Conservation (phyloP, 2,113 vertebrate species). For the Ivindomyrus marchei region DNA sequence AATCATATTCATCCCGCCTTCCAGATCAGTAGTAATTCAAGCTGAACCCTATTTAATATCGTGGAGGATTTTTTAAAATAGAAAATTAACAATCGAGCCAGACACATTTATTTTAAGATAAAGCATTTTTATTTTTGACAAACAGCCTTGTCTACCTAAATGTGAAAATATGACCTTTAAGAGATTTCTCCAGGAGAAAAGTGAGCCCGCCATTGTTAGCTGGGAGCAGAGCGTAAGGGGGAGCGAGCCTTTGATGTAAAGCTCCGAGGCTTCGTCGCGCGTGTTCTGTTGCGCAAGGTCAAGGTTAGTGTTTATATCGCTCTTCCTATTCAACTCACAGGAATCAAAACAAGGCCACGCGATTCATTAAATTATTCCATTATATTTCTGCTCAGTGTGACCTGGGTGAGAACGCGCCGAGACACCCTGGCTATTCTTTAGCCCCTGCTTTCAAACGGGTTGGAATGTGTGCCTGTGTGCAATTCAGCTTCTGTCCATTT, state of each 20-base stretch:
- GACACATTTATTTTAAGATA: conserved; percentile 22
- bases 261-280: conserved; percentile 22
- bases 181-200: conserved; percentile 28
- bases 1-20: conserved; percentile 5
- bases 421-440: conserved; percentile 35
- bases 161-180: conserved; percentile 25
- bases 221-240: conserved; percentile 41
- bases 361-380: conserved; percentile 57
- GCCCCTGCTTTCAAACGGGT: background rate
- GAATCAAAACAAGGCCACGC: conserved; percentile 45
- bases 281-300: conserved; percentile 19
- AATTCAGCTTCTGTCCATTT: background rate
- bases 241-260: conserved; percentile 52
- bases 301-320: conserved; percentile 54
- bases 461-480: background rate
- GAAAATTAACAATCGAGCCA: conserved; percentile 21
- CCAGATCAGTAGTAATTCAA: conserved; percentile 8
- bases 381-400: conserved; percentile 45
- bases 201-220: conserved; percentile 48
- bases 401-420: conserved; percentile 34
- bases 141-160: conserved; percentile 19
- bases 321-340: conserved; percentile 44
- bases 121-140: conserved; percentile 21
- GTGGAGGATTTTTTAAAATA: background rate
- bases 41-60: conserved; percentile 7